Percentiles rank a stretch among this genome's conserved stretches.
Evolutionary conservation across 2,888 invertebrate genomes (phyloP).

Genomic region (Cremastinae sp.): DNA sequence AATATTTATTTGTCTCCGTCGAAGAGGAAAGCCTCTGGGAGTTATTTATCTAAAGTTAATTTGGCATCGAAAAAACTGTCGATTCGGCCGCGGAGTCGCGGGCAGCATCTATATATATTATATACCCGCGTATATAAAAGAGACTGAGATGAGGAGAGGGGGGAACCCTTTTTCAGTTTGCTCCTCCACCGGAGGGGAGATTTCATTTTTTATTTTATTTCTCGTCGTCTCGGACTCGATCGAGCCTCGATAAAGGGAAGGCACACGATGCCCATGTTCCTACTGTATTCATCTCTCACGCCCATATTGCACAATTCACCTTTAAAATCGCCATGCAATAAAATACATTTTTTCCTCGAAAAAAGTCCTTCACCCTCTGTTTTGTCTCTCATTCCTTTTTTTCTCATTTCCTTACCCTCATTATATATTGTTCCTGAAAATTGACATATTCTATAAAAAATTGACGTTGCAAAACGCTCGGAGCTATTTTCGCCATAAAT

Average conservation of each 20-base stretch:
- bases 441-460: no score
- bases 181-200: conserved; percentile 5
- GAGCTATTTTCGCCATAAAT: no score
- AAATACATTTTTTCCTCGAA: background rate
- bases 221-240: conserved; percentile 65
- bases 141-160: no score
- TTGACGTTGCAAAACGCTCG: no score
- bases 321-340: background rate
- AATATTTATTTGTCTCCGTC: conserved; percentile 45
- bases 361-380: no score
- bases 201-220: conserved; percentile 46
- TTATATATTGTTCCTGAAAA: no score
- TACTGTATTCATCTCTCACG: conserved; percentile 68
- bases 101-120: conserved; percentile 5
- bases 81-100: conserved; percentile 55
- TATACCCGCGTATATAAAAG: no score
- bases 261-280: conserved; percentile 73
- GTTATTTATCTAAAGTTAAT: conserved; percentile 74
- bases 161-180: conserved; percentile 63
- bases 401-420: no score
- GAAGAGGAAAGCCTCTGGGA: conserved; percentile 15
- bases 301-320: conserved; percentile 45
- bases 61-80: conserved; percentile 71
- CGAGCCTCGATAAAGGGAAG: conserved; percentile 71
- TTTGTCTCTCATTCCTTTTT: no score